Conservation (phyloP, 2,888 invertebrate species). For the Ditula angustiorana region DNA sequence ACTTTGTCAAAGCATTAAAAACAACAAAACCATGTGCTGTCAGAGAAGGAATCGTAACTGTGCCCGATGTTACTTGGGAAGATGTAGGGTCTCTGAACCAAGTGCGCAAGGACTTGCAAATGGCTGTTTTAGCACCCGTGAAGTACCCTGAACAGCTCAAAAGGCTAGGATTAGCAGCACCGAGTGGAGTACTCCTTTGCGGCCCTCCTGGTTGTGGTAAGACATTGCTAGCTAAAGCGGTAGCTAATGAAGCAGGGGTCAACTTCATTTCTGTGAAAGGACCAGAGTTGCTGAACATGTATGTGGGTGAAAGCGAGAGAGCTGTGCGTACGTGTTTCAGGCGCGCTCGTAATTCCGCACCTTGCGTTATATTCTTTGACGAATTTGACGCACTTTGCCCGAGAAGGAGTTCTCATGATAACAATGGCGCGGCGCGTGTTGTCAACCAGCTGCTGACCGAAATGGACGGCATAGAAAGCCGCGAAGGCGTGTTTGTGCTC, state of each 20-base stretch:
- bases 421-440: constrained; percentile 92
- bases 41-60: constrained; percentile 98
- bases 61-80: constrained; percentile 98
- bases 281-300: constrained; percentile 99
- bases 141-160: constrained; percentile 93
- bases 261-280: constrained; percentile 99
- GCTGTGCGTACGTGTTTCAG: constrained; percentile 98
- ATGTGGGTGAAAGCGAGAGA: constrained; percentile 99
- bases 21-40: constrained; percentile 96
- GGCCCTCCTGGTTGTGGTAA: constrained; percentile 99
- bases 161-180: constrained; percentile 91
- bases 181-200: constrained; percentile 96
- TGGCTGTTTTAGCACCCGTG: constrained; percentile 97
- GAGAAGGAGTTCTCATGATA: constrained; percentile 90
- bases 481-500: constrained; percentile 97
- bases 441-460: constrained; percentile 99
- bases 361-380: constrained; percentile 99
- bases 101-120: constrained; percentile 95
- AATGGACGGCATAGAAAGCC: constrained; percentile 98
- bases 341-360: constrained; percentile 96
- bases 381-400: constrained; percentile 99
- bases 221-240: constrained; percentile 98
- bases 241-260: constrained; percentile 99
- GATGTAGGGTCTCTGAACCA: constrained; percentile 96
- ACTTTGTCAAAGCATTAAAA: constrained; percentile 92